These are phyloP conservation scores for Lepilemur septentrionalis DNA, from an alignment of 2,797 vertebrate species.

Conservation along the genomic window DNA sequence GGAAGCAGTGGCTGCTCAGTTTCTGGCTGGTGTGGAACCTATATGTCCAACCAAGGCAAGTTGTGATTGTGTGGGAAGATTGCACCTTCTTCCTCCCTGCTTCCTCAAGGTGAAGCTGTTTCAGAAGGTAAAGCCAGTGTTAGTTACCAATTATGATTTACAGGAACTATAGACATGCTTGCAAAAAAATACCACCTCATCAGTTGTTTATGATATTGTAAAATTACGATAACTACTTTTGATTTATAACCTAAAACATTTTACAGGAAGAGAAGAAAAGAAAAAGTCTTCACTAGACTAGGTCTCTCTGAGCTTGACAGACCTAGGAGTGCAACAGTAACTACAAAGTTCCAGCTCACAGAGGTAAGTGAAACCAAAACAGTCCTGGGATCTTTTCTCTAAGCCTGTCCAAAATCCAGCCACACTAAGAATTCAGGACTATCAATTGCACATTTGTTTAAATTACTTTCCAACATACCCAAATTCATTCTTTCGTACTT, in stretches of 20 bases:
- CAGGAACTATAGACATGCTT: background rate
- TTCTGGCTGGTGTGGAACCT: background rate
- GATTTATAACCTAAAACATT: background rate
- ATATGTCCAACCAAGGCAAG: background rate
- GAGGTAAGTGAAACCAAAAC: slow-evolving; percentile 24
- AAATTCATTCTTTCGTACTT: background rate
- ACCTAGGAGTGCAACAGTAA: background rate
- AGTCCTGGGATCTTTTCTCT: background rate
- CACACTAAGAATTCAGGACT: background rate
- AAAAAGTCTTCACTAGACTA: background rate
- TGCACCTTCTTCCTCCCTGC: background rate
- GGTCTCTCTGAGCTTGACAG: background rate
- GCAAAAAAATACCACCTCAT: background rate
- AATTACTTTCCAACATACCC: background rate
- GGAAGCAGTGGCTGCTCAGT: background rate
- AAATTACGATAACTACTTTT: background rate
- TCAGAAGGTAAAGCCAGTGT: background rate
- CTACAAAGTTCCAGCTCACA: background rate
- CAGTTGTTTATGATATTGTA: background rate
- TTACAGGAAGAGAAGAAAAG: background rate
- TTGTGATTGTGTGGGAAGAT: background rate
- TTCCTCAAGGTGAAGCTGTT: background rate
- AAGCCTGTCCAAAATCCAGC: background rate
- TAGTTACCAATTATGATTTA: background rate
- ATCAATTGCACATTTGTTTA: background rate